Percentiles rank a stretch among this genome's conserved stretches.
These are phyloP conservation scores for Tetramorium simillimum DNA, from an alignment of 1,140 invertebrate species.

Conservation along the genomic window DNA sequence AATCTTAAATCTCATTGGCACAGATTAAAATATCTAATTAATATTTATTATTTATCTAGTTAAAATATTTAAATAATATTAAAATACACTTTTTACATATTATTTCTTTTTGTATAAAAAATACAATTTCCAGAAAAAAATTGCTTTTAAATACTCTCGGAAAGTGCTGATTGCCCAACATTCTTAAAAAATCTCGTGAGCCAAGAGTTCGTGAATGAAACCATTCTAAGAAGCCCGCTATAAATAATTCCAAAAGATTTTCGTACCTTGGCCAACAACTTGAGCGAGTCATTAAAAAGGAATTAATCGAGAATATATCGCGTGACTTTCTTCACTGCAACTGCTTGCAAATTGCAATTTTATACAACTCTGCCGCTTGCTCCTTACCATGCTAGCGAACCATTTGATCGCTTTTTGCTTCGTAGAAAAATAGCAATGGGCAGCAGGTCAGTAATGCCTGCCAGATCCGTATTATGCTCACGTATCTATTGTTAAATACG, in stretches of 20 bases:
- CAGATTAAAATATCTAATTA: neutral
- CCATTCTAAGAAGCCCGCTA: neutral
- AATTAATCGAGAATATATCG: neutral
- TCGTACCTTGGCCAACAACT: neutral
- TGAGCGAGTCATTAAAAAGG: neutral
- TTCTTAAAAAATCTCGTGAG: neutral
- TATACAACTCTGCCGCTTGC: neutral
- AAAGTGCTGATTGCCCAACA: neutral
- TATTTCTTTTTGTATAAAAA: neutral
- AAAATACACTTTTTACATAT: neutral
- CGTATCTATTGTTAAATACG: neutral
- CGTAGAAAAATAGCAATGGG: neutral
- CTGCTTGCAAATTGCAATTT: conserved; percentile 3
- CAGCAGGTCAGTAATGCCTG: neutral
- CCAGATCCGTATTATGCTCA: neutral
- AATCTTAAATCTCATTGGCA: neutral
- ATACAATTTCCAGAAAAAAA: neutral
- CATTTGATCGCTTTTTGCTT: neutral
- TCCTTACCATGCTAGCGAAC: neutral
- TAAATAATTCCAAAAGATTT: neutral
- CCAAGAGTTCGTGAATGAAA: neutral
- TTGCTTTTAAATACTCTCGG: neutral
- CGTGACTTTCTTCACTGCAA: neutral
- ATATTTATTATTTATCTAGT: neutral
- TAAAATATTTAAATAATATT: neutral